A percentile compares a stretch with the other conserved stretches of the same genome.
Evolutionary conservation across 2,888 invertebrate species (phyloP).

Genomic region (Eilema griseolum): DNA sequence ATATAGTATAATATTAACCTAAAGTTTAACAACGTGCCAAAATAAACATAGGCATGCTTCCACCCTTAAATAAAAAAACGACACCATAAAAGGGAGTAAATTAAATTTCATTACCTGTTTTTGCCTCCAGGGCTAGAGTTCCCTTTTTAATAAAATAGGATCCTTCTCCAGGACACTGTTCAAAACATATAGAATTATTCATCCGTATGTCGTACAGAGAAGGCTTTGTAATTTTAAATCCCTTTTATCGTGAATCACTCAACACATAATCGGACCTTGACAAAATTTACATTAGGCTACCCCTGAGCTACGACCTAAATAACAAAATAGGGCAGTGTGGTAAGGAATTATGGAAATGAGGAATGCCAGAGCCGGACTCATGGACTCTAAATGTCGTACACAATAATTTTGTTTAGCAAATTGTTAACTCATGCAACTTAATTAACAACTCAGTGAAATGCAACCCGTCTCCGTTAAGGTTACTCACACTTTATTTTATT

Average conservation of each 20-base stretch:
- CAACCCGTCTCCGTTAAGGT: background rate
- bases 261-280: background rate
- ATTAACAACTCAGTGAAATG: background rate
- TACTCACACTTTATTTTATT: background rate
- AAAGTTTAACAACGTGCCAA: too few relatives aligned
- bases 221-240: background rate
- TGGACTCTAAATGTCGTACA: background rate
- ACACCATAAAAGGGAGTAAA: too few relatives aligned
- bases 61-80: too few relatives aligned
- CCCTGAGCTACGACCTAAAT: background rate
- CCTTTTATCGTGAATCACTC: background rate
- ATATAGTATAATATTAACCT: too few relatives aligned
- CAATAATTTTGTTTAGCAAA: background rate
- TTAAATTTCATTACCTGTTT: background rate
- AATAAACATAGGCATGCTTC: too few relatives aligned
- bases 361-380: background rate
- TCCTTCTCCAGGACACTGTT: background rate
- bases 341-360: background rate
- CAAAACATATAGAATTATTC: background rate
- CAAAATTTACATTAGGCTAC: slow-evolving; percentile 1
- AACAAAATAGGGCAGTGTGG: background rate
- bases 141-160: background rate
- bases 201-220: background rate
- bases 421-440: background rate
- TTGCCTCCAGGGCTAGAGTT: background rate